Conservation (phyloP, 2,888 invertebrate genomes). For the Chymomyza procnemis region DNA sequence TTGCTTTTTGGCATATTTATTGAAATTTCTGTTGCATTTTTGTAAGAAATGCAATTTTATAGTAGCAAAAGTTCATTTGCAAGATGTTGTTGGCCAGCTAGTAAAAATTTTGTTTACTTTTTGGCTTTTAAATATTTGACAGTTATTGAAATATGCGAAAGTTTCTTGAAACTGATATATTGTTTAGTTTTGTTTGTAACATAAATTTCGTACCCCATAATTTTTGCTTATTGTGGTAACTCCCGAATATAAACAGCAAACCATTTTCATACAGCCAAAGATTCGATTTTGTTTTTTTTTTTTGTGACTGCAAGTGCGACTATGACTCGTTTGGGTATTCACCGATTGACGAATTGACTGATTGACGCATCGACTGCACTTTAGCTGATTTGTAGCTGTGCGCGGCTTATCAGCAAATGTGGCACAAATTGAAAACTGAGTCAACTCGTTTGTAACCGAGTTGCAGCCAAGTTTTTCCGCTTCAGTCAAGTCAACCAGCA, state of each 20-base stretch:
- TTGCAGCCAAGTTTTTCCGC: background rate
- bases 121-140: background rate
- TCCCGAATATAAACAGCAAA: background rate
- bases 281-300: background rate
- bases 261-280: no score
- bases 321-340: background rate
- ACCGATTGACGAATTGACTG: background rate
- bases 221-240: background rate
- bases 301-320: background rate
- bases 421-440: slow-evolving; percentile 7
- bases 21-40: no score
- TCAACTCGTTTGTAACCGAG: background rate
- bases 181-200: background rate
- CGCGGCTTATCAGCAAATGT: slow-evolving; percentile 6
- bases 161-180: background rate
- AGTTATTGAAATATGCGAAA: background rate
- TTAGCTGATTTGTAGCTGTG: background rate
- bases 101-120: background rate
- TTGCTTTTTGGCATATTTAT: background rate
- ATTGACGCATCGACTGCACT: background rate
- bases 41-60: no score
- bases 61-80: background rate
- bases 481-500: background rate
- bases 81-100: background rate
- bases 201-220: background rate